These are phyloP conservation scores for Cherax destructor DNA, from an alignment of 1,140 invertebrate species.

Conservation along the genomic window DNA sequence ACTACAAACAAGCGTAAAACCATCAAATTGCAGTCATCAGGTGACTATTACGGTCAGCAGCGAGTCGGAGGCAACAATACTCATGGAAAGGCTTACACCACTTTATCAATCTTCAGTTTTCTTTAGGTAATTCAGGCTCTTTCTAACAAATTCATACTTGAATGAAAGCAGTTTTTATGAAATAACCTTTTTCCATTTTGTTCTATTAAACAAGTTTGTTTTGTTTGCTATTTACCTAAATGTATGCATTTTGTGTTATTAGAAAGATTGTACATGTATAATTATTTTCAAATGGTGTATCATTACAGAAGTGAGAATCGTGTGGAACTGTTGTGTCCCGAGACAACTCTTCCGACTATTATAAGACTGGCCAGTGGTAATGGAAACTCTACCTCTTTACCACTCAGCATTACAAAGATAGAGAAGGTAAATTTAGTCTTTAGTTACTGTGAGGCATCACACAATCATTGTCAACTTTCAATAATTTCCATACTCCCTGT, in stretches of 20 bases:
- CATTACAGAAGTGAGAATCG: not conserved
- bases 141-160: no score
- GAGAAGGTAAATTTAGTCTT: constrained; percentile 23
- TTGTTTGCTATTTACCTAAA: no score
- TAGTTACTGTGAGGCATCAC: no score
- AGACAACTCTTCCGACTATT: constrained; percentile 19
- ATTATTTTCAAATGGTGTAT: no score
- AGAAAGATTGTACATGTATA: no score
- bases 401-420: constrained; percentile 32
- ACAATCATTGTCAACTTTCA: no score
- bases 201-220: no score
- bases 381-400: not conserved
- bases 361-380: not conserved
- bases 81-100: not conserved
- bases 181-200: no score
- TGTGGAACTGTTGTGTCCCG: constrained; percentile 35
- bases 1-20: not conserved
- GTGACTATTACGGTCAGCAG: not conserved
- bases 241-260: no score
- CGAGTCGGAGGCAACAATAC: not conserved
- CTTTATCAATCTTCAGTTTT: not conserved
- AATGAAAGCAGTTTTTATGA: no score
- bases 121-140: not conserved
- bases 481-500: no score
- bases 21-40: constrained; percentile 4